Base-by-base conservation (phyloP, 2,797 vertebrate genomes). In the Lacerta viridis region DNA sequence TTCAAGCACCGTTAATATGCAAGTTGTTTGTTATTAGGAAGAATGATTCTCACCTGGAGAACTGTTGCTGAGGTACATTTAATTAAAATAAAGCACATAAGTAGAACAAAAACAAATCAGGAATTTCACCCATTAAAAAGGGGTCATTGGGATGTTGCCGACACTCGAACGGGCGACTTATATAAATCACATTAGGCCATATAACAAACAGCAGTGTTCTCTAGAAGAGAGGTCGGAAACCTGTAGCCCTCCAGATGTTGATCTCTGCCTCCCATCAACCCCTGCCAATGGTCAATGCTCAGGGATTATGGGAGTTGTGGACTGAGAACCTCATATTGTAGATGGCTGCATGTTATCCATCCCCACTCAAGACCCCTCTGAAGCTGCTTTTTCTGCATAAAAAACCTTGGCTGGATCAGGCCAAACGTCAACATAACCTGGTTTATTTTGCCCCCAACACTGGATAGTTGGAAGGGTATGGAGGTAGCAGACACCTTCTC, bases 11-110 rank as follows among this genome's bases (percentile, higher is more conserved):
- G 90, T 95, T 94, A 94, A 92, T 80, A 92, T 89, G 90, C 88
- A 91, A 86, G 79, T 74, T 89, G 91, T 29, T 25, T 91, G 92
- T 92, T 93, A 94, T 95, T 95, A 93, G 90, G 20, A 95, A 96
- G 94, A 96, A 90, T 92, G 83, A 95, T 95, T 94, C 92, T 90
- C 86, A 92, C 91, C 94, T 94, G 90, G 93, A 95, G 94, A 92
- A 95, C 91, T 92, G 92, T 94, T 95, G 93, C 91, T 95, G 94
- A 93, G 95, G 92, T 90, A 91, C 83, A 90, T 93, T 95, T 95
- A 95, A 95, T 95, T 95, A 95, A 95, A 93, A 92, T 87, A 93
- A 87, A 92, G 85, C 20, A 41, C 23, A 59, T 1, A 10, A 29
- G 7, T 46, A 69, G 68, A 83, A 69, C 89, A 92, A 82, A 80